phyloP scores from a whole-genome alignment of 1,140 invertebrate genomes.

The Tetranychus cinnabarinus region DNA sequence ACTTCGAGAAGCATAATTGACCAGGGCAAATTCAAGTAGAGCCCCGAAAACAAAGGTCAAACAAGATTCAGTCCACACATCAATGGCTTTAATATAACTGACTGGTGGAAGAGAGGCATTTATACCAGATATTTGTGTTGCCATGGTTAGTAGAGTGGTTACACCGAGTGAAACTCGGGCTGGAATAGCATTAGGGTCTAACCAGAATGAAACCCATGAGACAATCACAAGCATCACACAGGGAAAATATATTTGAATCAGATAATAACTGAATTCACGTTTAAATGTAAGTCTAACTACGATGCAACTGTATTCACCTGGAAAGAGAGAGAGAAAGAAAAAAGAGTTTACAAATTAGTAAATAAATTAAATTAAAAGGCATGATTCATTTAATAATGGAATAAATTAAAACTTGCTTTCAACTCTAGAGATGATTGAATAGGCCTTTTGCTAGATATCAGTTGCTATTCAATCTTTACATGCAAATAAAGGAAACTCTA shows the following conservation, averaged over 20 bases:
- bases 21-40: constrained; percentile 78
- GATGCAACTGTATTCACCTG: constrained; percentile 20
- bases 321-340: background rate
- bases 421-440: too few species aligned
- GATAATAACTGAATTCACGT: constrained; percentile 25
- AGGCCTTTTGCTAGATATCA: too few species aligned
- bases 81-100: constrained; percentile 81
- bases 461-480: too few species aligned
- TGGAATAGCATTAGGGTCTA: constrained; percentile 27
- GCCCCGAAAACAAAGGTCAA: constrained; percentile 89
- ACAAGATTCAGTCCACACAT: constrained; percentile 95
- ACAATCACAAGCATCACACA: constrained; percentile 30
- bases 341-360: background rate
- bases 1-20: constrained; percentile 73
- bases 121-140: constrained; percentile 47
- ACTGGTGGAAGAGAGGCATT: constrained; percentile 88
- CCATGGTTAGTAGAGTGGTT: constrained; percentile 30
- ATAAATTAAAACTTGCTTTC: too few species aligned
- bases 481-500: too few species aligned
- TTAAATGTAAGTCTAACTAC: constrained; percentile 18
- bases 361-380: background rate
- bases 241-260: constrained; percentile 27
- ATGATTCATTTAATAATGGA: too few species aligned
- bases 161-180: constrained; percentile 25
- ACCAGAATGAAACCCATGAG: constrained; percentile 32